Evolutionary conservation across 2,888 invertebrate genomes (phyloP).

Genomic region (Lasioglossum morio): DNA sequence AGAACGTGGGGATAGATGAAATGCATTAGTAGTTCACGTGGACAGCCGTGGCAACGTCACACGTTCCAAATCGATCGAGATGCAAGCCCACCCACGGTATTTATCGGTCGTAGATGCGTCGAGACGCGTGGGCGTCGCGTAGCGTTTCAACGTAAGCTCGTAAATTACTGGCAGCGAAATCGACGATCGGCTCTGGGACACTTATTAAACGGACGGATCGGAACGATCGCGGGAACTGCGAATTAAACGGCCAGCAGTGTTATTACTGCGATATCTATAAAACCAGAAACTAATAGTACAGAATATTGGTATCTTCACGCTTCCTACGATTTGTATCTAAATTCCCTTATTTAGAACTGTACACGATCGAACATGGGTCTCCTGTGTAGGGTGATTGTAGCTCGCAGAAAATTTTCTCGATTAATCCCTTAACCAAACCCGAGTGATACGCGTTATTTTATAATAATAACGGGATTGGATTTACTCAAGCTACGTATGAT

Average conservation of each 20-base stretch:
- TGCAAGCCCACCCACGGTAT: slow-evolving; percentile 17
- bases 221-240: slow-evolving; percentile 22
- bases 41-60: neutral
- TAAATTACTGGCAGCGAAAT: slow-evolving; percentile 38
- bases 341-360: neutral
- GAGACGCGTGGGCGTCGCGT: slow-evolving; percentile 41
- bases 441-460: too few relatives aligned
- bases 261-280: slow-evolving; percentile 31
- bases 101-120: slow-evolving; percentile 36
- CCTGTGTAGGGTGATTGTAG: too few relatives aligned
- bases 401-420: too few relatives aligned
- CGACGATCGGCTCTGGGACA: slow-evolving; percentile 37
- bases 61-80: slow-evolving; percentile 41
- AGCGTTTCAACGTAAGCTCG: slow-evolving; percentile 37
- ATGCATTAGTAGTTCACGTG: neutral
- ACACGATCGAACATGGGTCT: neutral
- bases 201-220: slow-evolving; percentile 41
- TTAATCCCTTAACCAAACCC: too few relatives aligned
- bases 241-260: slow-evolving; percentile 33
- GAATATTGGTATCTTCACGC: neutral
- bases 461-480: too few relatives aligned
- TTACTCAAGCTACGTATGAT: too few relatives aligned
- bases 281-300: neutral
- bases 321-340: neutral
- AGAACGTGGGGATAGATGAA: neutral